Evolutionary conservation across 2,113 vertebrate genomes (phyloP), one percentile per base, ranked within the genome.

Genomic region (Sardina pilchardus): DNA sequence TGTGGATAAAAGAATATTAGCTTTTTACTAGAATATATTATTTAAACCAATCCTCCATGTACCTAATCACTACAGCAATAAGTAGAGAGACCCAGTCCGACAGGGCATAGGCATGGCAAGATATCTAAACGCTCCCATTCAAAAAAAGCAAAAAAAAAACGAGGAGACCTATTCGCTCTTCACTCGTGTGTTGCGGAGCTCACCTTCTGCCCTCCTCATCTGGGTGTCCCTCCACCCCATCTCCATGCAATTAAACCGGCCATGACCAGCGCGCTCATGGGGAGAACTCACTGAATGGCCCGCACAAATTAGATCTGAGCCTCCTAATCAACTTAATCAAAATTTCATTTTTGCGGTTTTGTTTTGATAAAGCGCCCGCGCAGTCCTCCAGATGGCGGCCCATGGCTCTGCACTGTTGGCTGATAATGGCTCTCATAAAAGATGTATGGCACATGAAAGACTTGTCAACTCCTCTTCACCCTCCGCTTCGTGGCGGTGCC

Each of bases 271-370:
- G 92, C 89, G 88, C 87, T 90, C 88, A 92, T 90, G 91, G 94
- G 91, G 93, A 92, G 95, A 94, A 89, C 89, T 82, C 87, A 94
- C 95, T 95, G 92, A 95, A 96, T 93, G 90, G 91, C 93, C 71
- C 94, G 78, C 89, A 92, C 94, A 94, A 96, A 96, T 92, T 91
- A 87, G 90, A 93, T 93, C 88, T 86, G 82, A 84, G 86, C 90
- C 93, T 95, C 94, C 95, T 95, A 96, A 96, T 96, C 95, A 96
- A 96, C 91, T 92, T 95, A 94, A 96, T 96, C 94, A 95, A 96
- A 96, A 95, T 96, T 95, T 95, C 92, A 96, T 97, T 97, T 94
- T 94, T 95, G 94, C 93, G 94, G 34, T 96, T 96, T 96, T 96
- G 93, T 94, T 94, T 94, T 92, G 90, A 95, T 95, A 96, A 96